Base-by-base conservation (phyloP, 2,888 invertebrate species). In the Agrotis clavis region DNA sequence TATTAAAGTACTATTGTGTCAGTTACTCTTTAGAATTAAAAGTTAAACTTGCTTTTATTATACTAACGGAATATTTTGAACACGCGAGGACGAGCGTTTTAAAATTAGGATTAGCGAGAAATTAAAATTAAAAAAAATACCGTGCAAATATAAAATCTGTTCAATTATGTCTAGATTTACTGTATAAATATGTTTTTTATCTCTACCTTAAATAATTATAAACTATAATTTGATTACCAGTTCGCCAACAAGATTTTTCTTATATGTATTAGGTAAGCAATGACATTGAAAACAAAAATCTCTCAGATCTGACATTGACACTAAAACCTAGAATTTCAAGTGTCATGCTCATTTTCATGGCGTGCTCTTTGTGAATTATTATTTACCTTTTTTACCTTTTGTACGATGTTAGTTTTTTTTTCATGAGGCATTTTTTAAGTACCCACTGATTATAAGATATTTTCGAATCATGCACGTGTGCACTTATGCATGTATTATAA, bases 231-330 rank as follows among this genome's bases (percentile, higher is more conserved):
- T 11, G 1, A 16, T 61, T 4, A 62, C n/a, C 13, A 25, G 47
- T 57, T 63, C 7, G 16, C 13, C n/a, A 72, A 73, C 67, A 35
- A 54, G 41, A 67, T 53, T 14, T 41, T 53, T 57, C 54, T 56
- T 60, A 19, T 60, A 19, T 0, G 11, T 4, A 13, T 57, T 56
- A 67, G 25, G 56, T 70, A 74, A 41, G 0, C 41, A 41, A 74
- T 78, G 67, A 66, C 79, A 79, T 79, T 67, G 79, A 75, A 56
- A 60, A 59, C 63, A 11, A 63, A 79, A 68, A 60, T n/a, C 47
- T 48, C 25, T 19, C 18, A 21, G 13, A 21, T 16, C 48, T 67
- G 75, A 67, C 79, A 79, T 75, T 79, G 79, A 75, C 79, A 79
- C 67, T 48, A 61, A 79, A 75, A 75, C 75, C 71, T 60, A 64